Base-by-base conservation (phyloP, 2,113 vertebrate species). In the Brachionichthys hirsutus region DNA sequence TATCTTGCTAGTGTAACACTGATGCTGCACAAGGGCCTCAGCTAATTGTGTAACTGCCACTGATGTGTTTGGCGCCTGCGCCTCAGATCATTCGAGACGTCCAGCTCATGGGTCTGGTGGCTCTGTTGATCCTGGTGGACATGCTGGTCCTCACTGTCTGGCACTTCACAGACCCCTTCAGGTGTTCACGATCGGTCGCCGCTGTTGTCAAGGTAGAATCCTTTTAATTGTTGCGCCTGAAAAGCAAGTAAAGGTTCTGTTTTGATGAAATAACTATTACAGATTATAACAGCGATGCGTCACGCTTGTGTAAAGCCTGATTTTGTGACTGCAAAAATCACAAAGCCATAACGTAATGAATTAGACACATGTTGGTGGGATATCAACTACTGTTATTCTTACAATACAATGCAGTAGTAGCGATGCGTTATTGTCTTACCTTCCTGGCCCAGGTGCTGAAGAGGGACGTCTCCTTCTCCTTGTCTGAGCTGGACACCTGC, bases 11-110 rank as follows among this genome's bases (percentile, higher is more conserved):
- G 9, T 11, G 52, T 54, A n/a, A 54, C 13, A 15, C 9, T 17
- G 16, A 14, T 15, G n/a, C 8, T 42, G 34, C 4, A 7, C 3
- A 41, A 46, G 36, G 1, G 36, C n/a, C 17, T n/a, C 6, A 35
- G n/a, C 45, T 10, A 12, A n/a, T 30, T 58, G 42, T 52, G 16
- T 17, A 12, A 15, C 12, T 30, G 44, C 3, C 13, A 18, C 6
- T 18, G 20, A 16, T 7, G 15, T 14, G 15, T 24, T 17, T 24
- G 6, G 2, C 44, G 34, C 24, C 14, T 49, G 11, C 66, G 42
- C 74, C 90, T 66, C 90, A 99, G 97, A 97, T 98, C 62, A 98
- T 99, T 73, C 92, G 95, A 86, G 96, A 99, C 87, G 92, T 95
- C 69, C 95, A 98, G 85, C 75, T 99, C 74, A 92, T 99, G 88